Evolutionary conservation across 2,888 invertebrate genomes (phyloP).

Genomic region (Enoplolaimus lenunculus): DNA sequence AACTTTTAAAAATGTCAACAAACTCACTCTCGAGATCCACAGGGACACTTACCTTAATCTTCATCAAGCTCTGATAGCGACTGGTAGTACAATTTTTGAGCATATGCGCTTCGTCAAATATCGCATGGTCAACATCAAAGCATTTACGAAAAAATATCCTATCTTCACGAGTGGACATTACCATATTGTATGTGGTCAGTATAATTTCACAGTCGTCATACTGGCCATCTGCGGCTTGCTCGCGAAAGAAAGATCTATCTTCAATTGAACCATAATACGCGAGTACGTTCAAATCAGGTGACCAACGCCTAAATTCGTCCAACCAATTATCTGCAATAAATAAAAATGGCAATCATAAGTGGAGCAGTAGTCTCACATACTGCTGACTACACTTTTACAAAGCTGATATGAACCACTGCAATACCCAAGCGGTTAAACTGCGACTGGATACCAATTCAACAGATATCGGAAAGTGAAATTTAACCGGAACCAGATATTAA

Average conservation of each 20-base stretch:
- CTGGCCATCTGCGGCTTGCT: constrained; percentile 63
- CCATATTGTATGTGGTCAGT: constrained; percentile 72
- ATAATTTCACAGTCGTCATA: constrained; percentile 74
- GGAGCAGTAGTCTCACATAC: no score
- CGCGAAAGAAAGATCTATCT: constrained; percentile 24
- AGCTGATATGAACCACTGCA: no score
- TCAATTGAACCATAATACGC: constrained; percentile 35
- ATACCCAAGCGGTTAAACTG: no score
- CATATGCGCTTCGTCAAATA: constrained; percentile 97
- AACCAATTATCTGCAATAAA: constrained; percentile 61
- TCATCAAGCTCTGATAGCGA: constrained; percentile 70
- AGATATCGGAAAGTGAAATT: no score
- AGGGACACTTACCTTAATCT: constrained; percentile 61
- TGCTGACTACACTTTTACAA: no score
- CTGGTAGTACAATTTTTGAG: constrained; percentile 89
- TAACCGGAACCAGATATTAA: no score
- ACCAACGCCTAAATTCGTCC: constrained; percentile 62
- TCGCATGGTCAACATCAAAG: constrained; percentile 62
- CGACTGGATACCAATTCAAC: no score
- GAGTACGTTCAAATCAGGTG: constrained; percentile 38
- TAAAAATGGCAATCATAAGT: no score
- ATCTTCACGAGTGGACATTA: constrained; percentile 69
- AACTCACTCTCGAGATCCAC: no score
- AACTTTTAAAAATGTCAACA: no score
- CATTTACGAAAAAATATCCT: constrained; percentile 72